Percentiles rank a stretch among this genome's conserved stretches.
phyloP scores from a whole-genome alignment of 2,797 vertebrate species.

The Propithecus perrieri region DNA sequence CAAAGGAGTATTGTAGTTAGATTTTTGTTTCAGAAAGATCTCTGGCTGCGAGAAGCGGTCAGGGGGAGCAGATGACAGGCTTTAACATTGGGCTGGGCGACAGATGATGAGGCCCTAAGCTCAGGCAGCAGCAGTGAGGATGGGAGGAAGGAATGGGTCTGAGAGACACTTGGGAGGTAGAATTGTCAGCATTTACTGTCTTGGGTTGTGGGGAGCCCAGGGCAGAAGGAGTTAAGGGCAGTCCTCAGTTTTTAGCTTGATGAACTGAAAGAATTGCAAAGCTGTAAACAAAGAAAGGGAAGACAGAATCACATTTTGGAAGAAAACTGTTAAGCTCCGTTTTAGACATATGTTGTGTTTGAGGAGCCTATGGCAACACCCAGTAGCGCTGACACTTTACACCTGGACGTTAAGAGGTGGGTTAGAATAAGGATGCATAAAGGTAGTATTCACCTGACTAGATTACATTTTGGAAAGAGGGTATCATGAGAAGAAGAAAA shows the following conservation, averaged over 20 bases:
- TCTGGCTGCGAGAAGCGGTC: background rate
- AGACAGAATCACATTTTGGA: background rate
- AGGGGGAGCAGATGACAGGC: background rate
- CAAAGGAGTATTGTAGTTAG: background rate
- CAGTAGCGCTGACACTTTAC: background rate
- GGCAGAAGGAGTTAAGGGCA: background rate
- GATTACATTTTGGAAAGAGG: background rate
- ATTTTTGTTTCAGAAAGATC: background rate
- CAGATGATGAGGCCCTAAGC: background rate
- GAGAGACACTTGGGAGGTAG: background rate
- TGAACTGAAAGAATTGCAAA: background rate
- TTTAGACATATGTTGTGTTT: background rate
- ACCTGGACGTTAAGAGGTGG: background rate
- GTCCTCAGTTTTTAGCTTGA: background rate
- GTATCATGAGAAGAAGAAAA: background rate
- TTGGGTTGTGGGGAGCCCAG: background rate
- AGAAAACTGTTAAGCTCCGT: background rate
- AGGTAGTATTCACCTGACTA: background rate
- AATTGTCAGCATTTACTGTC: background rate
- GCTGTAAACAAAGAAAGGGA: background rate
- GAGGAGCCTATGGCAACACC: background rate
- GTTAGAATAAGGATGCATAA: background rate
- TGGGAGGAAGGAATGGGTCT: background rate
- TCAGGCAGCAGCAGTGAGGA: background rate
- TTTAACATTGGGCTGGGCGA: background rate